Percentiles rank a stretch among this genome's conserved stretches.
phyloP scores from a whole-genome alignment of 2,888 invertebrate species.

The Aphodius granarius region DNA sequence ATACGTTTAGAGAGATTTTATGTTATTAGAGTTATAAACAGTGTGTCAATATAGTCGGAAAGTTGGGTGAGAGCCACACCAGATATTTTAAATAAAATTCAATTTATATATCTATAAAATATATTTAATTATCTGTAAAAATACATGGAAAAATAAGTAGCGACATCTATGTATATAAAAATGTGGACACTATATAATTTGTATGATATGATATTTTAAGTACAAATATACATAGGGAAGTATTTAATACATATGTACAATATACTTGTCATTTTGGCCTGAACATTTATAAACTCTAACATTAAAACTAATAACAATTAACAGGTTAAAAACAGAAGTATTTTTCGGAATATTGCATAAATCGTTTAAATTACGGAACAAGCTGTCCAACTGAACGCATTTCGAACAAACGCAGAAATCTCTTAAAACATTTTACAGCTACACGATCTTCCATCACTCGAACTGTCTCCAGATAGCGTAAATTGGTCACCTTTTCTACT shows the following conservation, averaged over 20 bases:
- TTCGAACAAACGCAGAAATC: too few relatives aligned
- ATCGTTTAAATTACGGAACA: background rate
- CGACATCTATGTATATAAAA: slow-evolving; percentile 18
- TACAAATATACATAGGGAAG: slow-evolving; percentile 28
- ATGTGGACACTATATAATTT: slow-evolving; percentile 7
- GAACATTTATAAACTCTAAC: background rate
- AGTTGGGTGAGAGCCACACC: too few relatives aligned
- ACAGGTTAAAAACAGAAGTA: slow-evolving; percentile 9
- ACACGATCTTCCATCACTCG: slow-evolving; percentile 19
- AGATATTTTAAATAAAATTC: too few relatives aligned
- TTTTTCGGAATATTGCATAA: background rate
- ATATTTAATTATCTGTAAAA: slow-evolving; percentile 22
- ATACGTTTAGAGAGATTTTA: too few relatives aligned
- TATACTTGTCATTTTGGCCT: slow-evolving; percentile 17
- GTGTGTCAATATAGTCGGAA: too few relatives aligned
- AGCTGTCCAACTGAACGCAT: background rate
- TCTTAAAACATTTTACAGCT: slow-evolving; percentile 24
- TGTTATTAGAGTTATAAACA: too few relatives aligned
- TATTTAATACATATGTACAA: slow-evolving; percentile 25
- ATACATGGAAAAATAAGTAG: slow-evolving; percentile 26
- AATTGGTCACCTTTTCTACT: slow-evolving; percentile 35
- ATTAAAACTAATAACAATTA: slow-evolving; percentile 19
- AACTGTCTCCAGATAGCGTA: slow-evolving; percentile 27
- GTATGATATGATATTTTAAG: slow-evolving; percentile 22
- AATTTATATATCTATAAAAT: slow-evolving; percentile 20